Evolutionary conservation across 2,888 invertebrate genomes (phyloP), one percentile per base, ranked within the genome.

Genomic region (Tachystola acroxantha): DNA sequence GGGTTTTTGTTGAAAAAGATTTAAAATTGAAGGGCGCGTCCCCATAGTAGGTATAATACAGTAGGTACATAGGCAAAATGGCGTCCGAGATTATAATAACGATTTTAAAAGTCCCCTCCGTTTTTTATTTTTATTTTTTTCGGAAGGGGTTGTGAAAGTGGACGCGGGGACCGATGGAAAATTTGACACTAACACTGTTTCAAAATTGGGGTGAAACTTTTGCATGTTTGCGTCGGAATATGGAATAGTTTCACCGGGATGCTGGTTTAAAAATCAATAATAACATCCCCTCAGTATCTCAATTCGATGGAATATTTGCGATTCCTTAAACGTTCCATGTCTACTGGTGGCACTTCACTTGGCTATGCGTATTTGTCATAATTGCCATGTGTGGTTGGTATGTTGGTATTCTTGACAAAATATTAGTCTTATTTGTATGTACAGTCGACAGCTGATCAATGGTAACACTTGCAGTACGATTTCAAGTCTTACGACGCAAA

Each of bases 61-160:
- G 71, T 28, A 28, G 11, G 13, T 28, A 11, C 16, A 32, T 32
- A 36, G 31, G 25, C 32, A 78, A 78, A 79, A 84, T 82, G 80
- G 82, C 84, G 79, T 77, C 81, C 85, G 77, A 85, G 84, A 84
- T 86, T 85, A 85, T 86, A 84, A 84, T 86, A 86, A 86, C 84
- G 84, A 84, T 86, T 85, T 84, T 84, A 77, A 80, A 75, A 76
- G 73, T 79, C 79, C 84, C 82, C 76, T 60, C 55, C 47, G 47
- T 39, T 54, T 74, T 74, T 75, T 70, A 66, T 71, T 78, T 80
- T 76, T 67, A 63, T 60, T 72, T 70, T 68, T 68, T 69, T 69
- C 63, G 63, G 65, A 75, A 76, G 78, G 84, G 84, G 80, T 76
- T 30, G 73, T 37, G 59, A 65, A 74, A 84, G 84, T 84, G 81